Evolutionary conservation across 2,888 invertebrate genomes (phyloP), one percentile per base, ranked within the genome.

Genomic region (Limnephilus marmoratus): DNA sequence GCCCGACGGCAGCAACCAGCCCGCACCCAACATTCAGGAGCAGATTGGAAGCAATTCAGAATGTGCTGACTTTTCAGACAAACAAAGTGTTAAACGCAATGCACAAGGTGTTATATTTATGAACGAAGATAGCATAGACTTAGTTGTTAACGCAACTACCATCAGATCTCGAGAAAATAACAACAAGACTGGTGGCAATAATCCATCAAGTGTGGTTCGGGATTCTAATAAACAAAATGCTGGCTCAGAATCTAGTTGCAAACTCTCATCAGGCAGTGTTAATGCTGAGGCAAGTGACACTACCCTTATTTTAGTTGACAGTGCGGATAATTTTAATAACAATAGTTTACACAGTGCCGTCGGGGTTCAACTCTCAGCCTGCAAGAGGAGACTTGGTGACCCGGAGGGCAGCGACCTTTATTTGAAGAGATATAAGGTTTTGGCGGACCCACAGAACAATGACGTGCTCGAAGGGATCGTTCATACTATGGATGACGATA

Each of bases 401-500:
- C n/a, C 86, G 13, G 31, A 41, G 45, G 3, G 29, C n/a, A 86
- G 49, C 13, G 37, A 24, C 24, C 68, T 68, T n/a, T 24, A 24
- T 7, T 0, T n/a, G 24, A 68, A 68, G 68, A 49, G 49, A 49
- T 0, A 0, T 13, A 68, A 24, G 24, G 9, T 18, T 68, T 7
- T 31, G 82, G 7, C 31, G 13, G 82, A 34, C 31, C 2, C 24
- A 1, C 18, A n/a, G 24, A n/a, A 24, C 68, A 9, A 24, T 7
- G 0, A 24, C 24, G 7, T n/a, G 24, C 68, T 24, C 18, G 68
- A 37, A 34, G 34, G 15, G 91, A 94, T 94, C 53, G 93, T 93
- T 34, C 94, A 93, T 91, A 93, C 94, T 90, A 93, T 92, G 53
- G 90, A 90, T 15, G 82, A 91, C 3, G 68, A 37, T 5, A 91